Evolutionary conservation across 2,113 vertebrate species (phyloP).

Genomic region (Cyanistes caeruleus): DNA sequence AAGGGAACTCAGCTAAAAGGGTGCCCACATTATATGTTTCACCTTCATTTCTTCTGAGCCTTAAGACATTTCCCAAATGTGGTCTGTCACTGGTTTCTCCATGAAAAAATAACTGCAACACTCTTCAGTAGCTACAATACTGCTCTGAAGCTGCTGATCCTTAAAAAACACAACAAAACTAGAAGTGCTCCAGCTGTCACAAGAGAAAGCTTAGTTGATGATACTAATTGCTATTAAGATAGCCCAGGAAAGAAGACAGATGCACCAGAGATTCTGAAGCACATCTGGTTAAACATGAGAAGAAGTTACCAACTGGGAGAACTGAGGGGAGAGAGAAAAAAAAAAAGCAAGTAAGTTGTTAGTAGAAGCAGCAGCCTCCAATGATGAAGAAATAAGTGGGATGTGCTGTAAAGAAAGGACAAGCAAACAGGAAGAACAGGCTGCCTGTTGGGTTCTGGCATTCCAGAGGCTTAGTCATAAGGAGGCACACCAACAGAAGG

Average conservation of each 20-base stretch:
- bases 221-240: not conserved
- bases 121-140: not conserved
- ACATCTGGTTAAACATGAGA: not conserved
- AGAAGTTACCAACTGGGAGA: not conserved
- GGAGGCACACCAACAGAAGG: not conserved
- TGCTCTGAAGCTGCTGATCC: not conserved
- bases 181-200: not conserved
- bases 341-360: not conserved
- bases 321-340: accelerated
- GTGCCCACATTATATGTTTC: not conserved
- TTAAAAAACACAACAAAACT: not conserved
- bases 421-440: conserved; percentile 40
- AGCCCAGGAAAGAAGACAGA: not conserved
- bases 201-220: not conserved
- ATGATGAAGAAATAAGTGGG: not conserved
- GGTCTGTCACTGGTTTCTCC: not conserved
- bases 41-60: not conserved
- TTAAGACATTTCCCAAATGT: not conserved
- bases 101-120: not conserved
- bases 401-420: not conserved
- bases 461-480: conserved; percentile 50
- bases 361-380: not conserved
- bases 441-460: conserved; percentile 22
- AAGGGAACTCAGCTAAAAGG: not conserved
- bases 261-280: not conserved